phyloP scores from a whole-genome alignment of 2,113 vertebrate species.

The Ptilonorhynchus violaceus region DNA sequence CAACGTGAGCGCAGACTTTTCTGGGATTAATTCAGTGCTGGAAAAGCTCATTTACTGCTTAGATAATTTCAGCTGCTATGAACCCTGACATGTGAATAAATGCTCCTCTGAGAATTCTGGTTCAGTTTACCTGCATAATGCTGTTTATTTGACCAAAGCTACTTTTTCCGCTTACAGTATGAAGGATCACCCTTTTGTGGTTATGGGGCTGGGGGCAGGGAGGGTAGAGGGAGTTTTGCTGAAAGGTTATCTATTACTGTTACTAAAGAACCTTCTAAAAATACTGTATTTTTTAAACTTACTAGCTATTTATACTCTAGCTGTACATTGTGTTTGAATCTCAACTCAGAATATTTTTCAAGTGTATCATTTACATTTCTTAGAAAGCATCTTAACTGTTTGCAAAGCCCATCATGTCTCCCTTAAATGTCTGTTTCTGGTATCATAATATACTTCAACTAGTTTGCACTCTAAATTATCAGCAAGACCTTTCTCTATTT shows the following conservation, averaged over 20 bases:
- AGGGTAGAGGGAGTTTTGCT: background rate
- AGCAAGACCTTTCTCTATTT: background rate
- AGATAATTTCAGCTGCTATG: slow-evolving; percentile 23
- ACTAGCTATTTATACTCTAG: background rate
- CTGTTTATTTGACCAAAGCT: background rate
- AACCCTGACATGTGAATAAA: background rate
- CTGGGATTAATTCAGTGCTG: background rate
- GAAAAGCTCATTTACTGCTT: background rate
- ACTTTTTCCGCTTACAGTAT: background rate
- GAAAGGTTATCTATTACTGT: background rate
- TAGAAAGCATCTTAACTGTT: slow-evolving; percentile 2
- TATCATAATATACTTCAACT: background rate
- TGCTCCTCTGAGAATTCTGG: background rate
- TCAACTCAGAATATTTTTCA: background rate
- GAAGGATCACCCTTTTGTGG: background rate
- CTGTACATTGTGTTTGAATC: background rate
- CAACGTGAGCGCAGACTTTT: background rate
- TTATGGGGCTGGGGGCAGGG: background rate
- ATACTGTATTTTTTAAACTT: background rate
- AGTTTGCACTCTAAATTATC: background rate
- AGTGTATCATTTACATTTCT: background rate
- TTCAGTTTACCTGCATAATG: background rate
- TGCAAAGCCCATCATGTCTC: background rate
- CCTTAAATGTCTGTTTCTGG: background rate
- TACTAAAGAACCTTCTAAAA: background rate